Conservation (phyloP, 1,140 invertebrate genomes). For the Sipha flava region DNA sequence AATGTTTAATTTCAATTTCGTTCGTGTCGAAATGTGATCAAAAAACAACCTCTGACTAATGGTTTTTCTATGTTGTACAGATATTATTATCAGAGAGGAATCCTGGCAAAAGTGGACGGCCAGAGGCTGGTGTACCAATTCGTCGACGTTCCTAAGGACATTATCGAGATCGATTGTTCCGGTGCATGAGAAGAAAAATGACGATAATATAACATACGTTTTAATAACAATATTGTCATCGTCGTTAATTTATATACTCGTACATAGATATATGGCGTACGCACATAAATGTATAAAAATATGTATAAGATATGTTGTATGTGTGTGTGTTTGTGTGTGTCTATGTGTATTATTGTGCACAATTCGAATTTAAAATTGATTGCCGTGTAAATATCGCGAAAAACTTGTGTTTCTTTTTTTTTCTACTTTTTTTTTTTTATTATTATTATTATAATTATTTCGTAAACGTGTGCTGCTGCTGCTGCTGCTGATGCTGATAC, state of each 20-base stretch:
- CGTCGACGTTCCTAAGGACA: slow-evolving; percentile 97
- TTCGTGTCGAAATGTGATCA: no score
- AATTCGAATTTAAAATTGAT: background rate
- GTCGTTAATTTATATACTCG: background rate
- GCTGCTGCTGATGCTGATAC: background rate
- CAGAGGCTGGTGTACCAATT: slow-evolving; percentile 98
- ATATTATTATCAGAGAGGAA: slow-evolving; percentile 99
- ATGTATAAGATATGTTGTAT: background rate
- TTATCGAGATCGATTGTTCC: slow-evolving; percentile 93
- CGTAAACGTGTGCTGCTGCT: background rate
- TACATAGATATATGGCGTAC: background rate
- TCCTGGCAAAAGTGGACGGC: slow-evolving; percentile 97
- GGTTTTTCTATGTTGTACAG: slow-evolving; percentile 43
- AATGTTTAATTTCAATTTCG: no score
- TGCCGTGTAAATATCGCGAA: background rate
- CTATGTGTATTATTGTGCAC: background rate
- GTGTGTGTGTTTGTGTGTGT: background rate
- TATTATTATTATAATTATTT: no score
- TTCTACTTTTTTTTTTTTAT: background rate
- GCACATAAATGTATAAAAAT: background rate
- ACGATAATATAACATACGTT: background rate
- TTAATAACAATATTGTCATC: background rate
- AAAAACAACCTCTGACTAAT: no score
- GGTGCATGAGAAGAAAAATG: slow-evolving; percentile 43
- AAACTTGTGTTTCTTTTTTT: background rate